These are phyloP conservation scores for Meta bourneti DNA, from an alignment of 2,888 invertebrate species.

Conservation along the genomic window DNA sequence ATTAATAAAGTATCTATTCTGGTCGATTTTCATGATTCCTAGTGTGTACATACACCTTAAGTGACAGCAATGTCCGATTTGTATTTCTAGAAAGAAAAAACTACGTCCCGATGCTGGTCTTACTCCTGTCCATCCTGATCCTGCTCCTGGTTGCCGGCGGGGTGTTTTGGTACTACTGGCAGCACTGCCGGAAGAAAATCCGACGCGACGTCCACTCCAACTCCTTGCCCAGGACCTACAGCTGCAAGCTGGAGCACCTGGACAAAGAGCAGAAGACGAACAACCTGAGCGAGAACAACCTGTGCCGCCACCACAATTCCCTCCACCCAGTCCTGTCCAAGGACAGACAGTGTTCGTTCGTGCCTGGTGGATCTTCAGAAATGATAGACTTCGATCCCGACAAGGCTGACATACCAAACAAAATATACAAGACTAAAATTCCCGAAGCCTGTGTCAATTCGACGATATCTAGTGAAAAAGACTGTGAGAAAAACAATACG, in stretches of 20 bases:
- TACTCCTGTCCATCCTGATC: constrained; percentile 79
- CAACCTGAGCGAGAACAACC: constrained; percentile 95
- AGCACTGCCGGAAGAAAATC: constrained; percentile 82
- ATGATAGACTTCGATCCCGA: constrained; percentile 81
- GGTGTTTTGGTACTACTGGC: constrained; percentile 83
- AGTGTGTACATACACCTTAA: too few species aligned
- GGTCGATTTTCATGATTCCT: too few species aligned
- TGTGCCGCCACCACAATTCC: constrained; percentile 89
- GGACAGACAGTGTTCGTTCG: constrained; percentile 83
- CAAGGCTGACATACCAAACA: constrained; percentile 79
- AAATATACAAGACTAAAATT: constrained; percentile 91
- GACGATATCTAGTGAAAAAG: constrained; percentile 85
- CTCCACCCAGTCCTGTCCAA: constrained; percentile 87
- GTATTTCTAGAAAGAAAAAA: constrained; percentile 40
- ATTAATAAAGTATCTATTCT: too few species aligned
- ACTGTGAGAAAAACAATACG: constrained; percentile 88
- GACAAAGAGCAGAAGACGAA: constrained; percentile 88
- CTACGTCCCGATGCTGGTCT: constrained; percentile 62
- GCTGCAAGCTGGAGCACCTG: constrained; percentile 77
- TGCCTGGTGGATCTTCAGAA: constrained; percentile 82
- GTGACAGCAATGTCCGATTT: too few species aligned
- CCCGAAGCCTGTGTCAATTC: constrained; percentile 92
- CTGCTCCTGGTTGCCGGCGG: constrained; percentile 80
- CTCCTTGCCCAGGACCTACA: constrained; percentile 60
- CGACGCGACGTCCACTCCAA: constrained; percentile 61